Conservation (phyloP, 2,888 invertebrate species). For the Drosophila affinis region DNA sequence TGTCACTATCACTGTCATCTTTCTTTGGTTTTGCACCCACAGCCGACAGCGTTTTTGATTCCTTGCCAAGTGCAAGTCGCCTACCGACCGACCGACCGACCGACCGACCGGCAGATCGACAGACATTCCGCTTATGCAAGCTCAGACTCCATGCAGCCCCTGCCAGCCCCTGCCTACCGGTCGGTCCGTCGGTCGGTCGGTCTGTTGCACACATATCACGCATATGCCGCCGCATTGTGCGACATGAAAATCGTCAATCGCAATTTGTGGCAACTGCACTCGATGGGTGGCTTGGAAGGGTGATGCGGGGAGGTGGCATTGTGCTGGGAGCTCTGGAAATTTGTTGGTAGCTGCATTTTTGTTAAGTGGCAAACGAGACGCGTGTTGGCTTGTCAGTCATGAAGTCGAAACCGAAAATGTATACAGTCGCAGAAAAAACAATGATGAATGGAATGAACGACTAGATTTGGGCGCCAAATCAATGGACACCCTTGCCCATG, state of each 20-base stretch:
- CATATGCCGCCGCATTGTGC: constrained; percentile 56
- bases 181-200: constrained; percentile 26
- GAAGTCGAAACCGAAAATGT: constrained; percentile 37
- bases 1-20: background rate
- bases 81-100: background rate
- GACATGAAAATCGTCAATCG: constrained; percentile 53
- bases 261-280: constrained; percentile 39
- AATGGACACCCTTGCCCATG: background rate
- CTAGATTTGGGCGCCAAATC: background rate
- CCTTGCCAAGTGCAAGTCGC: constrained; percentile 18
- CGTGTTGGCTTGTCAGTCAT: constrained; percentile 55
- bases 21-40: constrained; percentile 10
- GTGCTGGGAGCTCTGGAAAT: constrained; percentile 43
- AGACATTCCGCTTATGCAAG: constrained; percentile 32
- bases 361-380: constrained; percentile 62
- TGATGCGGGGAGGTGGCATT: constrained; percentile 13
- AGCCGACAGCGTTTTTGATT: background rate
- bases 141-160: constrained; percentile 2
- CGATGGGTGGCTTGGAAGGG: constrained; percentile 1
- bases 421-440: constrained; percentile 6
- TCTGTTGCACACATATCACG: constrained; percentile 55
- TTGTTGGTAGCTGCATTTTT: constrained; percentile 67
- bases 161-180: background rate
- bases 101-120: background rate
- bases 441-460: constrained; percentile 1